Evolutionary conservation across 2,113 vertebrate genomes (phyloP).

Genomic region (Anas platyrhynchos): DNA sequence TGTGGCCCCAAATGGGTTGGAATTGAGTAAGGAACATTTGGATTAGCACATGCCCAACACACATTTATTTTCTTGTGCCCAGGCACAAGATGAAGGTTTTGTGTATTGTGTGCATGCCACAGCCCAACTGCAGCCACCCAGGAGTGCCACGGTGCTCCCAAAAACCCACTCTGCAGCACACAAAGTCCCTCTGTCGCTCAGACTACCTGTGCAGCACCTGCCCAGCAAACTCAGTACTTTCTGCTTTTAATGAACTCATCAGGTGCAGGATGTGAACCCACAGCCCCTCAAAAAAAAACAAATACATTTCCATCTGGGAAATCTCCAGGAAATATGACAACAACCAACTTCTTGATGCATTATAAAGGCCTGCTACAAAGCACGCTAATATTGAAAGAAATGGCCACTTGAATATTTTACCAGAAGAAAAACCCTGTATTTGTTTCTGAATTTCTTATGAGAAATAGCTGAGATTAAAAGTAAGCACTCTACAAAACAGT

Average conservation of each 20-base stretch:
- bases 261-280: neutral
- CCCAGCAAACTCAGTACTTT: neutral
- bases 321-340: accelerated
- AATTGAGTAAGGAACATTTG: neutral
- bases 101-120: neutral
- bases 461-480: neutral
- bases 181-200: too few species aligned
- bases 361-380: neutral
- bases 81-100: neutral
- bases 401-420: neutral
- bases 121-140: neutral
- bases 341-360: neutral
- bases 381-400: neutral
- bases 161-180: neutral
- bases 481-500: neutral
- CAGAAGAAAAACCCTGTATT: neutral
- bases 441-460: neutral
- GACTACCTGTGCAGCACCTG: neutral
- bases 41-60: neutral
- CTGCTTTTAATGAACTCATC: neutral
- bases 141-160: accelerated
- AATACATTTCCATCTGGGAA: neutral
- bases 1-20: neutral
- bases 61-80: neutral
- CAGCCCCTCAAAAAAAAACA: neutral